A percentile compares a stretch with the other conserved stretches of the same genome.
phyloP scores from a whole-genome alignment of 2,888 invertebrate species.

The Callyntrura sp. region DNA sequence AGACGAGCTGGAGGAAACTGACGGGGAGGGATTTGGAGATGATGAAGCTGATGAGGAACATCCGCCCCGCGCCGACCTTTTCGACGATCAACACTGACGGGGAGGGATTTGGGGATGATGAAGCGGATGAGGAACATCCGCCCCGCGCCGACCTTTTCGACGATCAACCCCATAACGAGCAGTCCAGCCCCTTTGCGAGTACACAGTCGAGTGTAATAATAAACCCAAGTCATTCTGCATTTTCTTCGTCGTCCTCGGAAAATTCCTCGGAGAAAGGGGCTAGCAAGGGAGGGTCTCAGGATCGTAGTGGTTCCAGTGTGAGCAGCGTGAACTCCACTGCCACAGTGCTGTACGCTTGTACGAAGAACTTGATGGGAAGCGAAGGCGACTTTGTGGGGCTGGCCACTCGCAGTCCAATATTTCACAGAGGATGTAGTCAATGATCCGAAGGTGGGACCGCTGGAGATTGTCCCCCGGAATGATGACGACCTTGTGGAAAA shows the following conservation, averaged over 20 bases:
- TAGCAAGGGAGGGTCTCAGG: neutral
- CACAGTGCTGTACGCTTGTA: constrained; percentile 46
- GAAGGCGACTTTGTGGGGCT: neutral
- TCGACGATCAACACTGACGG: no score
- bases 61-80: neutral
- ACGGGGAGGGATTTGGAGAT: constrained; percentile 32
- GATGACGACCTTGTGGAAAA: no score
- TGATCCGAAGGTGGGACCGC: neutral
- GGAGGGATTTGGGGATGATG: constrained; percentile 44
- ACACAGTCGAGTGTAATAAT: no score
- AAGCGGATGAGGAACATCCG: constrained; percentile 7
- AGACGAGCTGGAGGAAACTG: constrained; percentile 45
- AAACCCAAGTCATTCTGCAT: neutral
- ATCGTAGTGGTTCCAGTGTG: neutral
- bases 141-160: neutral
- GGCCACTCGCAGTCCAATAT: no score
- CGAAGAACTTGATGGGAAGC: neutral
- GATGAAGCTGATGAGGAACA: constrained; percentile 44
- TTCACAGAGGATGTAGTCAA: neutral
- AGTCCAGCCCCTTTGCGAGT: constrained; percentile 2
- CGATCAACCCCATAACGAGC: neutral
- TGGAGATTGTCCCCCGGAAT: no score
- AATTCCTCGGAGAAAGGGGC: neutral
- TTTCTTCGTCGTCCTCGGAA: constrained; percentile 11
- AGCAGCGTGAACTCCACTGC: constrained; percentile 27